Conservation (phyloP, 2,888 invertebrate species). For the Vannuccia rotundouncinata region DNA sequence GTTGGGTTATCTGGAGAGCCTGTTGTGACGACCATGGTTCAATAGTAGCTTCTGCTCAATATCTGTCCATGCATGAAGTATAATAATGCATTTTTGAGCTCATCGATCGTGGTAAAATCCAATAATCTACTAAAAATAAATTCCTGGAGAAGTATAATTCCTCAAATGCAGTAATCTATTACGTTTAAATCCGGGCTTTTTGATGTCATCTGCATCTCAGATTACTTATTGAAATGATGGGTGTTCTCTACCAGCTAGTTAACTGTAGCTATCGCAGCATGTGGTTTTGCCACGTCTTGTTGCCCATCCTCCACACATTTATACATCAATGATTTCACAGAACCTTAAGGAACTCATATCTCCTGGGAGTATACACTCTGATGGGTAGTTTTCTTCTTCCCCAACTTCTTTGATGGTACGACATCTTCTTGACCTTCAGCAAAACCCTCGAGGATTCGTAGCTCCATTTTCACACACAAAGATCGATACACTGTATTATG, state of each 20-base stretch:
- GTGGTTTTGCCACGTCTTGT: not conserved
- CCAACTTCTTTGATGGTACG: not conserved
- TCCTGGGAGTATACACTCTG: not conserved
- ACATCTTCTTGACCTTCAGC: not conserved
- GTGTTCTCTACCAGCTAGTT: not conserved
- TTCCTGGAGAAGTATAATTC: not conserved
- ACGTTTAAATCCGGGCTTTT: not conserved
- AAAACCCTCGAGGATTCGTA: not conserved
- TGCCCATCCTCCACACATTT: not conserved
- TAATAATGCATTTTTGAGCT: not conserved
- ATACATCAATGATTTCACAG: not conserved
- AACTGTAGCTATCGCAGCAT: not conserved
- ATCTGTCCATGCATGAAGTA: too few species aligned
- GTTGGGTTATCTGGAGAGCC: not conserved
- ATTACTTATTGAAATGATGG: not conserved
- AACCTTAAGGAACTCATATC: not conserved
- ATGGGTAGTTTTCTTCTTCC: not conserved
- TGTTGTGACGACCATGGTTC: not conserved
- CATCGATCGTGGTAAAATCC: not conserved
- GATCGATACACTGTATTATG: too few species aligned
- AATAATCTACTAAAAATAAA: not conserved
- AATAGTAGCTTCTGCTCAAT: too few species aligned
- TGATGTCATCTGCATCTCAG: not conserved
- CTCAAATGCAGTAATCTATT: not conserved
- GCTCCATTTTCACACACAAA: not conserved